Evolutionary conservation across 2,888 invertebrate genomes (phyloP).

Genomic region (Blastobasis lacticolella): DNA sequence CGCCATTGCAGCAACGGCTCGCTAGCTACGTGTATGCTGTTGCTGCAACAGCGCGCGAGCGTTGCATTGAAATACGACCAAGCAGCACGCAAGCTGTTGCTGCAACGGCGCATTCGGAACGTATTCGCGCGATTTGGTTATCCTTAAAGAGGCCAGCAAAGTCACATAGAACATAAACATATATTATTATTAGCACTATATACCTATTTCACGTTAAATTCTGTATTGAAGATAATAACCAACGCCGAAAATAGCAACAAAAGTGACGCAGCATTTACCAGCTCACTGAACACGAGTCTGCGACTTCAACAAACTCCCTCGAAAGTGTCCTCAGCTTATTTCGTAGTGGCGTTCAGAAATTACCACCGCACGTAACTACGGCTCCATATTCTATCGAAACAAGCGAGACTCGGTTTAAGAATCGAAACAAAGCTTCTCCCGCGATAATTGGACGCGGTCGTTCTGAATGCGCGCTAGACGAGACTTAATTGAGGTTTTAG

Average conservation of each 20-base stretch:
- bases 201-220: background rate
- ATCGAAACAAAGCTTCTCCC: conserved; percentile 64
- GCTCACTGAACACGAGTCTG: background rate
- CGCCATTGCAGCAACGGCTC: too few species aligned
- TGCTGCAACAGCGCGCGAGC: too few species aligned
- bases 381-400: conserved; percentile 31
- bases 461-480: conserved; percentile 69
- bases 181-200: background rate
- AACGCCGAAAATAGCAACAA: too few species aligned
- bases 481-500: conserved; percentile 74
- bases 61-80: too few species aligned
- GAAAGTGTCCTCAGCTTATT: too few species aligned
- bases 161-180: background rate
- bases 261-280: background rate
- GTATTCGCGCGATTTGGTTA: too few species aligned
- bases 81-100: too few species aligned
- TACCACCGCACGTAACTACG: too few species aligned
- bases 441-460: conserved; percentile 72
- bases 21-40: too few species aligned
- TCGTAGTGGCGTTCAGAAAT: conserved; percentile 22
- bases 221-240: too few species aligned
- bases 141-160: too few species aligned
- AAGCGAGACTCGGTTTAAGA: conserved; percentile 33
- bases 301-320: background rate
- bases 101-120: too few species aligned